These are phyloP conservation scores for Salvator merianae DNA, from an alignment of 2,113 vertebrate genomes.

Conservation along the genomic window DNA sequence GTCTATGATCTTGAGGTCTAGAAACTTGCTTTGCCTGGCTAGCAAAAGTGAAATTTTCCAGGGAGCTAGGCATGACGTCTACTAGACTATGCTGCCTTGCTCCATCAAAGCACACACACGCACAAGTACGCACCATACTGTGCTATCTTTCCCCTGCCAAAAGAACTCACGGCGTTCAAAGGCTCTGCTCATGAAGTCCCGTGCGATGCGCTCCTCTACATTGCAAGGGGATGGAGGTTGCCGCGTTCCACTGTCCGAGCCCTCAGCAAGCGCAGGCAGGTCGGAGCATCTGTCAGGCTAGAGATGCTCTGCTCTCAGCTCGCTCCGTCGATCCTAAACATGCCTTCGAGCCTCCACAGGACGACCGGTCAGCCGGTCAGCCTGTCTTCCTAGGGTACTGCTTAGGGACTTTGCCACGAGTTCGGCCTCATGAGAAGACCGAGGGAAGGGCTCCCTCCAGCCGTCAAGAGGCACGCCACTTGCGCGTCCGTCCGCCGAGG, in stretches of 20 bases:
- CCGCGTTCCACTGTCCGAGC: too few species aligned
- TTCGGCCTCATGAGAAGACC: neutral
- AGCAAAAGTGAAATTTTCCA: neutral
- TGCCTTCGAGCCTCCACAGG: too few species aligned
- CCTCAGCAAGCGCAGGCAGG: neutral
- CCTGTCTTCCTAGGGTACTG: too few species aligned
- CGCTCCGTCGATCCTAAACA: too few species aligned
- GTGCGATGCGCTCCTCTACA: neutral
- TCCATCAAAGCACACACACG: neutral
- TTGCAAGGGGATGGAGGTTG: neutral
- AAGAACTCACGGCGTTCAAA: neutral
- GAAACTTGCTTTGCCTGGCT: neutral
- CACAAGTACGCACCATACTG: neutral
- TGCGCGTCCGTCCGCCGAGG: constrained; percentile 56
- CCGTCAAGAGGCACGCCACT: constrained; percentile 36
- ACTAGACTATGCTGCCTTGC: too few species aligned
- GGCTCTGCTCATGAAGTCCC: neutral
- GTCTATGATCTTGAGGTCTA: constrained; percentile 17
- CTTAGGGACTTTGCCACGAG: too few species aligned
- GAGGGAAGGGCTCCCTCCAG: constrained; percentile 13
- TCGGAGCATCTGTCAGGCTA: neutral
- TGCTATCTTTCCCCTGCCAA: neutral
- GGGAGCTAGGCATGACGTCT: neutral
- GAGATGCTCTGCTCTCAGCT: neutral
- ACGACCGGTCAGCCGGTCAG: too few species aligned